phyloP scores from a whole-genome alignment of 2,113 vertebrate species.

The Xenopus laevis region DNA sequence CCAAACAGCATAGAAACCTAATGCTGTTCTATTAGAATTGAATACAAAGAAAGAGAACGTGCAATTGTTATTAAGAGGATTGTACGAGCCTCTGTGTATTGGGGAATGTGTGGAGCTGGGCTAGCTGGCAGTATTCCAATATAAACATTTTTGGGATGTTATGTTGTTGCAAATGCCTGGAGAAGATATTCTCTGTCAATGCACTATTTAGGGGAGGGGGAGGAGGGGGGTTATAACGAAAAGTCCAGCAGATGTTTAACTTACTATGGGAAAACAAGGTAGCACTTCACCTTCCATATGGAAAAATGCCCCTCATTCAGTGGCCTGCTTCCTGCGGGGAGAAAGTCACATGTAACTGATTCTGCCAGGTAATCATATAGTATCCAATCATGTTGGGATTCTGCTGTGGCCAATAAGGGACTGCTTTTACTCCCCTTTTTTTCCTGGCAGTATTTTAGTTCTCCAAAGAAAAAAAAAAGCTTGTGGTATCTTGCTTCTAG shows the following conservation, averaged over 20 bases:
- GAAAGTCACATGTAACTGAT: slow-evolving; percentile 12
- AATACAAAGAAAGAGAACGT: too few relatives aligned
- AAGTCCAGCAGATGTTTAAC: neutral
- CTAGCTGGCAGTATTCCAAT: slow-evolving; percentile 10
- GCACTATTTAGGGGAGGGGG: neutral
- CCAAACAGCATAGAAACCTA: too few relatives aligned
- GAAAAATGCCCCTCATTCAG: neutral
- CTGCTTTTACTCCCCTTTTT: slow-evolving; percentile 39
- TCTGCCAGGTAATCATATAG: slow-evolving; percentile 6
- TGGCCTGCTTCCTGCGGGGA: neutral
- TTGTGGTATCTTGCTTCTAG: slow-evolving; percentile 45
- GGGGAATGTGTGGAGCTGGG: neutral
- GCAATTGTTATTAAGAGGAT: neutral
- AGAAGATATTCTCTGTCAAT: slow-evolving; percentile 19
- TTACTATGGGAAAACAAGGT: slow-evolving; percentile 15
- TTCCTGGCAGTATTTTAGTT: slow-evolving; percentile 42
- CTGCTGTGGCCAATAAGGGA: slow-evolving; percentile 35
- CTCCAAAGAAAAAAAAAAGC: slow-evolving; percentile 35
- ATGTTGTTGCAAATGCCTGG: slow-evolving; percentile 5
- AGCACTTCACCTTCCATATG: neutral
- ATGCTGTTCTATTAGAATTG: too few relatives aligned
- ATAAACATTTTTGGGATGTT: slow-evolving; percentile 22
- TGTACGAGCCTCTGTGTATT: neutral
- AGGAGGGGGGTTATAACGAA: neutral
- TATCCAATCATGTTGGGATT: slow-evolving; percentile 24